Base-by-base conservation (phyloP, 2,113 vertebrate genomes). In the Apteryx owenii region DNA sequence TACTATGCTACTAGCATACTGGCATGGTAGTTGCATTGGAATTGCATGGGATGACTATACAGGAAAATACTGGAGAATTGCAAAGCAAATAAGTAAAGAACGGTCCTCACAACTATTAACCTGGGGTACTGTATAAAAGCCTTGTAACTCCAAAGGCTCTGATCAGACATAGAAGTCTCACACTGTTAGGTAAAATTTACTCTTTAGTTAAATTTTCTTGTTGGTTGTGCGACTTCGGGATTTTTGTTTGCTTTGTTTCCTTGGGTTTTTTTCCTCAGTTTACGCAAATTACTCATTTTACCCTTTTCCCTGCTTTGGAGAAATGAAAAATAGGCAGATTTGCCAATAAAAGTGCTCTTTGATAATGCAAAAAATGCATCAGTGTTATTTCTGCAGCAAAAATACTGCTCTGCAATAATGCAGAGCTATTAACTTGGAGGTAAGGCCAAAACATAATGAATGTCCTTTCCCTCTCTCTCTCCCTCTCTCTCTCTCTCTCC, bases 331-430 rank as follows among this genome's bases (percentile, higher is more conserved):
- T 2, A 33, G 7, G 9, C 8, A 69, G 46, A 17, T 50, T 66
- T n/a, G 5, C 9, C 22, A 78, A 60, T 23, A 46, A 33, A 26
- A 72, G 50, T 4, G 2, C 17, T n/a, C 29, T 50, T 22, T 23
- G 8, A 21, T 13, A 66, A 44, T 2, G 81, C 1, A 33, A 15
- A 81, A 38, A 54, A 0, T 2, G 0, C 9, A 5, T 18, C 29
- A 33, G 4, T 15, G 11, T 38, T 61, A 42, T 19, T 42, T 84
- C 36, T 46, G 22, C 31, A 75, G 17, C 33, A 82, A 48, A 61
- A 6, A 33, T 12, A 26, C 10, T 31, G 26, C 21, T 85, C 15
- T 53, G 6, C 3, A 42, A 16, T 12, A 48, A 61, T 17, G 44
- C 38, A 61, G n/a, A 18, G 56, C 25, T 22, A 26, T 50, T 60